These are phyloP conservation scores for Drosophila meridiana DNA, from an alignment of 2,888 invertebrate species.

Conservation along the genomic window DNA sequence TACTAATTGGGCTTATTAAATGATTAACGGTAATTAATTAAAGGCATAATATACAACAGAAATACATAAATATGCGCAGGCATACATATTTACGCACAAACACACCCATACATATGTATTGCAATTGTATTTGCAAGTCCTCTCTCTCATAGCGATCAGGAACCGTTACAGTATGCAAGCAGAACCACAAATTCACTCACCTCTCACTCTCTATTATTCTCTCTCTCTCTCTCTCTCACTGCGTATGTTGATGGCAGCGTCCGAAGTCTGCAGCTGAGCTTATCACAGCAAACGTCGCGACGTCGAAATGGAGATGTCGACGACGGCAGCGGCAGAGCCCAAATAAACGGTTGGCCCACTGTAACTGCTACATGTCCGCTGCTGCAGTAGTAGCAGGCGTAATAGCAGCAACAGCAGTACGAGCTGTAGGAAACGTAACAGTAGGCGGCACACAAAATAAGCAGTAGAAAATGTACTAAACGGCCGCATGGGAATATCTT, in stretches of 20 bases:
- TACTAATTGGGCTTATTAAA: slow-evolving; percentile 7
- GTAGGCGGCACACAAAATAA: slow-evolving; percentile 58
- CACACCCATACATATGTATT: neutral
- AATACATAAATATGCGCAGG: neutral
- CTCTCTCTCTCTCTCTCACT: neutral
- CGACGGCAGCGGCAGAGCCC: slow-evolving; percentile 26
- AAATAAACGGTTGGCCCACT: slow-evolving; percentile 46
- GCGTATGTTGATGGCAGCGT: slow-evolving; percentile 17
- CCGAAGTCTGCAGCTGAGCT: slow-evolving; percentile 38
- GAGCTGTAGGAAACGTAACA: slow-evolving; percentile 38
- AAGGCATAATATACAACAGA: neutral
- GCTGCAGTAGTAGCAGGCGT: slow-evolving; percentile 11
- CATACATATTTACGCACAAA: neutral
- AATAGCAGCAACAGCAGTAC: slow-evolving; percentile 6
- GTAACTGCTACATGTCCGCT: slow-evolving; percentile 40
- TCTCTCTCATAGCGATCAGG: slow-evolving; percentile 25
- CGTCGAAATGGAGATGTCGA: slow-evolving; percentile 24
- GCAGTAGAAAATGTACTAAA: slow-evolving; percentile 66
- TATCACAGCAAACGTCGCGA: slow-evolving; percentile 40
- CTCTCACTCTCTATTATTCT: slow-evolving; percentile 31
- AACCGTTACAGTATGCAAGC: slow-evolving; percentile 12
- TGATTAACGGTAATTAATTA: slow-evolving; percentile 3
- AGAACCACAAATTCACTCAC: slow-evolving; percentile 35
- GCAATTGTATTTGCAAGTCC: neutral
- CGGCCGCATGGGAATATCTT: slow-evolving; percentile 76